Evolutionary conservation across 2,113 vertebrate species (phyloP).

Genomic region (Cricetomys ansorgei): DNA sequence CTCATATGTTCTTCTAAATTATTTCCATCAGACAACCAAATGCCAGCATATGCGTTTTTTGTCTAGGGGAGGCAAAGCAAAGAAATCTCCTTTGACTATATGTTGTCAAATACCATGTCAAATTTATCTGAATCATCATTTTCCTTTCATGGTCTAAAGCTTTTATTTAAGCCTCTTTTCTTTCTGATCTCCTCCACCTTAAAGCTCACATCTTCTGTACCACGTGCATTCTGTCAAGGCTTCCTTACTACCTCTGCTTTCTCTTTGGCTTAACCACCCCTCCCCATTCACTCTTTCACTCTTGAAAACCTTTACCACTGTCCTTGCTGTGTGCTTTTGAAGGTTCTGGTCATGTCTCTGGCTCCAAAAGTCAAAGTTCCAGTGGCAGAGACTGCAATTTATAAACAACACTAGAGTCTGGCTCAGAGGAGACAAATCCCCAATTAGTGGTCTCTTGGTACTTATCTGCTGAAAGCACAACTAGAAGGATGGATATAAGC

Average conservation of each 20-base stretch:
- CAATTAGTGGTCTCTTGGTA: background rate
- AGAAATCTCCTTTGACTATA: conserved; percentile 81
- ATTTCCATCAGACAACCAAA: conserved; percentile 81
- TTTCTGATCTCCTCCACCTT: background rate
- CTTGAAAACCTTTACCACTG: background rate
- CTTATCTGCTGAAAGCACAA: background rate
- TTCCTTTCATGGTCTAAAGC: conserved; percentile 34
- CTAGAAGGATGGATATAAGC: background rate
- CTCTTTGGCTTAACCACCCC: background rate
- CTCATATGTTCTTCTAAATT: conserved; percentile 81
- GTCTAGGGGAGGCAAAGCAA: conserved; percentile 76
- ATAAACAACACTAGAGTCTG: background rate
- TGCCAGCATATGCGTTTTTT: conserved; percentile 73
- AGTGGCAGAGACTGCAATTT: background rate
- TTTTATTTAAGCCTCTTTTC: conserved; percentile 59
- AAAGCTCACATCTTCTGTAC: background rate
- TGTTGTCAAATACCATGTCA: conserved; percentile 69
- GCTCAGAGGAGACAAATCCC: background rate
- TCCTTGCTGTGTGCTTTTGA: background rate
- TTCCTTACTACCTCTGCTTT: background rate
- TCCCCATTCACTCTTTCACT: background rate
- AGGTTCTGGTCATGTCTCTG: background rate
- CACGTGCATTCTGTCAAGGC: background rate
- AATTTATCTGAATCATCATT: conserved; percentile 23
- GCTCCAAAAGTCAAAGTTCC: background rate